phyloP scores from a whole-genome alignment of 92 coral and sea anemone genomes.

The Phymanthus crucifer region DNA sequence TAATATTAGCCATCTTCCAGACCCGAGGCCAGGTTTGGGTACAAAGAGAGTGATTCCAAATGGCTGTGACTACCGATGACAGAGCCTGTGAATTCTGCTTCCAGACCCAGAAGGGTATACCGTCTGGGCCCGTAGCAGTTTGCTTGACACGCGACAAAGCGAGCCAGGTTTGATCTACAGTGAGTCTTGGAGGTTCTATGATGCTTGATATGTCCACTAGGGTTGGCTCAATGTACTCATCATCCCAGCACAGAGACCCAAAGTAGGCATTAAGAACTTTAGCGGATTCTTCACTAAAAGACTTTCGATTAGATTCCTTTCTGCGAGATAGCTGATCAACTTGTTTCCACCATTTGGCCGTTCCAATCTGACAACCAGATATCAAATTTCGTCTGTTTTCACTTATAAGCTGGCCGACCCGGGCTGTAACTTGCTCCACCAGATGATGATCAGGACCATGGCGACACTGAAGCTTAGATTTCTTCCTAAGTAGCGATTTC shows the following conservation, averaged over 20 bases:
- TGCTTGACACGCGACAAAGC: conserved; percentile 39
- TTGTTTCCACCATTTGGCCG: conserved; percentile 17
- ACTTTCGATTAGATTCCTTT: not conserved
- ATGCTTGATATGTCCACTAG: conserved; percentile 16
- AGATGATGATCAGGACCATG: not conserved
- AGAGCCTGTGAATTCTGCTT: conserved; percentile 35
- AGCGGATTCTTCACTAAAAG: conserved; percentile 8
- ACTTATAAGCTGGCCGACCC: not conserved
- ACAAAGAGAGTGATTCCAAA: conserved; percentile 44
- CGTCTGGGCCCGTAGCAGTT: conserved; percentile 42
- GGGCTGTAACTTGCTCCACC: not conserved
- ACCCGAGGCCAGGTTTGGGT: conserved; percentile 37
- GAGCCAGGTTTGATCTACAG: conserved; percentile 19
- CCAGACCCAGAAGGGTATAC: conserved; percentile 53
- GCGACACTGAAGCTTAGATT: not conserved
- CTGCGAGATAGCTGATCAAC: conserved; percentile 10
- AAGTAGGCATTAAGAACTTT: conserved; percentile 29
- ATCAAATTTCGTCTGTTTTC: conserved; percentile 10
- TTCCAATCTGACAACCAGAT: conserved; percentile 18
- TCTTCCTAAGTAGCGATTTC: conserved; percentile 15
- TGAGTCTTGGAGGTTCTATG: conserved; percentile 14
- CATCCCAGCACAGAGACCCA: conserved; percentile 21
- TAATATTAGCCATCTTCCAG: conserved; percentile 60
- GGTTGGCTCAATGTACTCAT: conserved; percentile 28
- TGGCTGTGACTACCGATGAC: conserved; percentile 25